Base-by-base conservation (phyloP, 2,113 vertebrate genomes). In the Nyctibius bracteatus region DNA sequence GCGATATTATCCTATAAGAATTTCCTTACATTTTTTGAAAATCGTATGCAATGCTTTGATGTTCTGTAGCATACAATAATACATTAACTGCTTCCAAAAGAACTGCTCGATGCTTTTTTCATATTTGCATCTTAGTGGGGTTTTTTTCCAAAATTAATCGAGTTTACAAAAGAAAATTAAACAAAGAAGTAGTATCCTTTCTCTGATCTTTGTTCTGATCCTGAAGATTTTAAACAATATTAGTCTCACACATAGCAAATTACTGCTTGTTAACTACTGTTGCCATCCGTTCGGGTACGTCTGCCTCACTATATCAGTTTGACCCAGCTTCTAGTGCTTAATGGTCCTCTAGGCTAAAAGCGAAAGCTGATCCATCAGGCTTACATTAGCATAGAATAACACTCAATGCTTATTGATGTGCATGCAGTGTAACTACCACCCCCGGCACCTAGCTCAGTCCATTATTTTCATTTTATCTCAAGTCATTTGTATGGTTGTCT, bases 331-430 rank as follows among this genome's bases (percentile, higher is more conserved):
- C 97, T 97, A 98, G 94, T 96, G 98, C 97, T 98, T 99, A 99
- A 99, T 99, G 99, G 99, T 99, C 98, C 99, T 99, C 98, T 94
- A 98, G 99, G 98, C 98, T 98, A 98, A 98, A 98, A 98, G 97
- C 95, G 98, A 99, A 98, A 99, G 98, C 98, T 98, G 97, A 98
- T 99, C 99, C 99, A 99, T 99, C 98, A 99, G 98, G 98, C 98
- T 98, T 98, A 98, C 98, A 99, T 99, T 99, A 99, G 98, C 98
- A 98, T 98, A 98, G 98, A 98, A 97, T 98, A 98, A 98, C 97
- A 98, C 98, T 98, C 97, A 93, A 97, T 97, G 98, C 98, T 98
- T 99, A 99, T 97, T 98, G 98, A 98, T 98, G 98, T 98, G 98
- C 95, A 96, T 94, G 97, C 97, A 97, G 97, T 97, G 96, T 96